Evolutionary conservation across 2,797 vertebrate genomes (phyloP).

Genomic region (Hybognathus amarus): DNA sequence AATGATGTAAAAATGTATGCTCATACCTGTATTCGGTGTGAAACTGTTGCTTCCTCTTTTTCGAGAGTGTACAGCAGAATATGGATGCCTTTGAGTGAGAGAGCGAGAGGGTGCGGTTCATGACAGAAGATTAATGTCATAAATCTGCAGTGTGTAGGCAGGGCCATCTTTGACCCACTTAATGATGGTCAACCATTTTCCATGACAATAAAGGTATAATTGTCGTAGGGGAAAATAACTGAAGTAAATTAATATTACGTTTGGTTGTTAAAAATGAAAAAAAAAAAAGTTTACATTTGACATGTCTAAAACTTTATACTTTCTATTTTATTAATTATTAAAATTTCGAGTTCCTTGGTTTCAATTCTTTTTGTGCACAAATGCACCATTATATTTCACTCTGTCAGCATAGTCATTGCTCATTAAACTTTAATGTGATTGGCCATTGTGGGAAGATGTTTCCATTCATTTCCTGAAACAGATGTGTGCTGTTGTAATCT

Average conservation of each 20-base stretch:
- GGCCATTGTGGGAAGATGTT: background rate
- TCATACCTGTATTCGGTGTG: background rate
- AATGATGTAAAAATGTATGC: background rate
- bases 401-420: background rate
- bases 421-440: background rate
- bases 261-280: background rate
- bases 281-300: background rate
- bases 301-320: background rate
- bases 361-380: background rate
- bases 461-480: conserved; percentile 3
- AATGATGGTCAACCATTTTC: background rate
- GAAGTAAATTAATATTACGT: background rate
- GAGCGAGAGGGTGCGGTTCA: background rate
- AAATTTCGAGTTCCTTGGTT: too few species aligned
- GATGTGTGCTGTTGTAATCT: background rate
- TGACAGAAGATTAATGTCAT: background rate
- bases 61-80: background rate
- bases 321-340: background rate
- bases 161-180: background rate
- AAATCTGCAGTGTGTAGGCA: background rate
- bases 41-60: background rate
- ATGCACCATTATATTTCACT: background rate
- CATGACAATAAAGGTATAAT: background rate
- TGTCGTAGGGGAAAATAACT: background rate
- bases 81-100: background rate